phyloP scores from a whole-genome alignment of 2,888 invertebrate species.

The Peribatodes rhomboidaria region DNA sequence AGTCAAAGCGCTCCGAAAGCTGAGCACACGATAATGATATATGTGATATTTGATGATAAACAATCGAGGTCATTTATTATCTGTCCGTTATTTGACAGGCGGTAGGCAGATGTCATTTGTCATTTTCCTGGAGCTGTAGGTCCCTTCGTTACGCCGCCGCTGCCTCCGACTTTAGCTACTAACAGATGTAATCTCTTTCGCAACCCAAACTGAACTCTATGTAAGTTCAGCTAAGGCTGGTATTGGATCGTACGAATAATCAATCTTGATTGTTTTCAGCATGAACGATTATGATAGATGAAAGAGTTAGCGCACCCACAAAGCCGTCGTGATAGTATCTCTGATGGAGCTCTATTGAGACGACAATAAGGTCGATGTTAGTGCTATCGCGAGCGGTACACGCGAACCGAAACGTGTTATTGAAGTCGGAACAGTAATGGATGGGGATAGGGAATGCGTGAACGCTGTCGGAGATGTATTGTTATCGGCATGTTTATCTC shows the following conservation, averaged over 20 bases:
- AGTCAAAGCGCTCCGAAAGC: conserved; percentile 75
- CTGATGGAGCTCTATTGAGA: conserved; percentile 62
- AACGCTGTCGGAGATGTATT: conserved; percentile 85
- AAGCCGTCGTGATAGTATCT: conserved; percentile 63
- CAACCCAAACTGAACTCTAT: conserved; percentile 58
- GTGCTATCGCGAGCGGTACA: conserved; percentile 44
- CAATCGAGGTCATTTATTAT: conserved; percentile 89
- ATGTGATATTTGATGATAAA: conserved; percentile 88
- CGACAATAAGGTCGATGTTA: conserved; percentile 64
- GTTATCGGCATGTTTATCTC: conserved; percentile 85
- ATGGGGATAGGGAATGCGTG: conserved; percentile 85
- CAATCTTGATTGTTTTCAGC: conserved; percentile 87
- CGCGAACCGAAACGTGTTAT: conserved; percentile 78
- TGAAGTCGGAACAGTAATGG: conserved; percentile 86
- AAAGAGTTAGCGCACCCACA: conserved; percentile 86
- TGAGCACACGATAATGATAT: conserved; percentile 85
- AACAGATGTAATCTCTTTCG: conserved; percentile 69
- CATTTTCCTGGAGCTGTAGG: conserved; percentile 87
- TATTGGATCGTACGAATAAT: conserved; percentile 63
- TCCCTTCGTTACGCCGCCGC: conserved; percentile 81
- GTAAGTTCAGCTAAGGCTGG: conserved; percentile 49
- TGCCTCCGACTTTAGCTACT: conserved; percentile 82
- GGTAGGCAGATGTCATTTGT: conserved; percentile 90
- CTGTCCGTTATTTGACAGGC: conserved; percentile 89
- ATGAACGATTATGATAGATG: conserved; percentile 87